Conservation (phyloP, 2,797 vertebrate species). For the Gymnothorax javanicus region DNA sequence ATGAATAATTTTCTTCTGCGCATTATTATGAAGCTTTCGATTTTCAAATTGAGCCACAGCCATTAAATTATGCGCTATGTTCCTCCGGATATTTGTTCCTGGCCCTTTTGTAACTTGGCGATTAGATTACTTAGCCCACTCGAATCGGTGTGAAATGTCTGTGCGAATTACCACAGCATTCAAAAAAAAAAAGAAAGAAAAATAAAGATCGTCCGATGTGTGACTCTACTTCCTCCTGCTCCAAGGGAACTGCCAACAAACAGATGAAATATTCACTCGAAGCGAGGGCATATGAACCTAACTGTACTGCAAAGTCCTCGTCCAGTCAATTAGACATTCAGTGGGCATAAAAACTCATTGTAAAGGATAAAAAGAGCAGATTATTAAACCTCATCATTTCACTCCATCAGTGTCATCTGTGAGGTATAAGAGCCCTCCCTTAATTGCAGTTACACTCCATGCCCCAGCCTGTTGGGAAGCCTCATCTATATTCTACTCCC, state of each 20-base stretch:
- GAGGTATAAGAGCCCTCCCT: background rate
- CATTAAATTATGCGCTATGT: background rate
- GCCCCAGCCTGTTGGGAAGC: background rate
- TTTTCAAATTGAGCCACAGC: background rate
- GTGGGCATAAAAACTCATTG: slow-evolving; percentile 11
- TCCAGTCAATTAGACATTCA: slow-evolving; percentile 3
- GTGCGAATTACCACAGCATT: background rate
- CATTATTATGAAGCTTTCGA: background rate
- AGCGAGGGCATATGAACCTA: background rate
- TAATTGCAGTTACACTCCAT: slow-evolving; percentile 20
- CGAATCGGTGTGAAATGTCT: background rate
- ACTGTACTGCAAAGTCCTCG: background rate
- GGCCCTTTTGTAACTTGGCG: background rate
- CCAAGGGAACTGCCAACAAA: background rate
- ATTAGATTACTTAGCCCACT: background rate
- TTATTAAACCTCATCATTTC: slow-evolving; percentile 3
- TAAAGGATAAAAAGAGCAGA: background rate
- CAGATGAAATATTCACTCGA: background rate
- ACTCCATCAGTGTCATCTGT: background rate
- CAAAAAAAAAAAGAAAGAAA: background rate
- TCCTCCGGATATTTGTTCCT: background rate
- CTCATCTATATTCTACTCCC: background rate
- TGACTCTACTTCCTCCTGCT: background rate
- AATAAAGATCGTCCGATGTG: background rate
- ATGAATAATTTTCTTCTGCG: background rate